Evolutionary conservation across 2,888 invertebrate species (phyloP), one percentile per base, ranked within the genome.

Genomic region (Marasmarcha lunaedactyla): DNA sequence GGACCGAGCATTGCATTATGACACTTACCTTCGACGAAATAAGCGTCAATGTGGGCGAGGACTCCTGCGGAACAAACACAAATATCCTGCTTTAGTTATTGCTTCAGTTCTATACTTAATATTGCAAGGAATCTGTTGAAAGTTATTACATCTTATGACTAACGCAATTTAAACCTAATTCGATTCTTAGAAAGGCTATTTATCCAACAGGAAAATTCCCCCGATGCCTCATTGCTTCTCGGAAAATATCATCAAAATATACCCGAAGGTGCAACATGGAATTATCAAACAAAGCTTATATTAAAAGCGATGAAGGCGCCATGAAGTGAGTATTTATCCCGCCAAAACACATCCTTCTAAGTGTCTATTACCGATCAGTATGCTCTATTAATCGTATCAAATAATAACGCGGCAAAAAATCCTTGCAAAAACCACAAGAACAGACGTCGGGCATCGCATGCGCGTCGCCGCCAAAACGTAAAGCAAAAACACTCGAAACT

Each of bases 1-100:
- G n/a, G 15, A 41, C 37, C 30, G 33, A 41, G 46, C 10, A n/a
- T 30, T 30, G 11, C 10, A 30, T 7, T n/a, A 7, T 4, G 2
- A n/a, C 20, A 73, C 90, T 90, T 87, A 90, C 90, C 89, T 90
- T 90, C 74, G 90, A 89, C 85, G 90, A 90, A 77, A 90, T 87
- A 71, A 89, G 86, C 79, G 90, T 90, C 87, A 90, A 87, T 79
- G 90, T 90, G 66, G 90, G 90, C 71, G 90, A 89, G 65, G 89
- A 89, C 83, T 89, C 90, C 90, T 90, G 89, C 59, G 87, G 87
- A 85, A 86, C 85, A 81, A 81, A 74, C 72, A 74, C 63, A 68
- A 64, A 59, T 62, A 57, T 55, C 73, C 72, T 74, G 74, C 72
- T 77, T 77, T 78, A 76, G 30, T 30, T 30, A n/a, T 25, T 30